phyloP scores from a whole-genome alignment of 2,888 invertebrate species.

The Lucinisca nassula region DNA sequence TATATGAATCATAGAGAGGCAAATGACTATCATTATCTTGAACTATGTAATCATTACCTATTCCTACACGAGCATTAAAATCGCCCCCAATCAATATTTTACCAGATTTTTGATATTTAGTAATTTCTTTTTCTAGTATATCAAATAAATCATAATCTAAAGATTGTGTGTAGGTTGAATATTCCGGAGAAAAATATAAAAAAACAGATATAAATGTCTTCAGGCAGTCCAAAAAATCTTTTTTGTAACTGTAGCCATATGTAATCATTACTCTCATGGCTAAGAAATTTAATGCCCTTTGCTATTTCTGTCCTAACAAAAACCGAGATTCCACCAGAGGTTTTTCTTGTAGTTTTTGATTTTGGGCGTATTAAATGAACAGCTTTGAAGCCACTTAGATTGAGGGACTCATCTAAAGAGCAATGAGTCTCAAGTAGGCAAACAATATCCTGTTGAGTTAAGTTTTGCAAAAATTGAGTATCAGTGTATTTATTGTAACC shows the following conservation, averaged over 20 bases:
- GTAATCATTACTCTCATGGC: not conserved
- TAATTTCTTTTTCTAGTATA: conserved; percentile 18
- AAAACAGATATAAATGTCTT: conserved; percentile 9
- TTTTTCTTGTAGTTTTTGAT: conserved; percentile 1
- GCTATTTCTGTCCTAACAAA: not conserved
- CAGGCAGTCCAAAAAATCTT: not conserved
- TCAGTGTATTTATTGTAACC: not conserved
- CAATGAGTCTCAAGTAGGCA: conserved; percentile 13
- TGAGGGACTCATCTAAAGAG: not conserved
- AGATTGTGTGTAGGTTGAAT: conserved; percentile 2
- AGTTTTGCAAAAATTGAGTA: not conserved
- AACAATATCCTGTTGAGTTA: not conserved
- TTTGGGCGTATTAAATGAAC: conserved; percentile 11
- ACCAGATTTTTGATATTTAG: not conserved
- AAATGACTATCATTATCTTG: not conserved
- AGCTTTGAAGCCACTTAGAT: not conserved
- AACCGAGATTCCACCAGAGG: not conserved
- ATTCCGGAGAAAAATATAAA: conserved; percentile 1
- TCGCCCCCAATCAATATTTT: not conserved
- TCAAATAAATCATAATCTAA: conserved; percentile 6
- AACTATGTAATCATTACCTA: not conserved
- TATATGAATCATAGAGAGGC: conserved; percentile 4
- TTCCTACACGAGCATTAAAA: conserved; percentile 10
- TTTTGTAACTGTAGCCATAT: not conserved
- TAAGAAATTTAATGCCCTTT: not conserved